Conservation (phyloP, 2,113 vertebrate species). For the Sorex fumeus region DNA sequence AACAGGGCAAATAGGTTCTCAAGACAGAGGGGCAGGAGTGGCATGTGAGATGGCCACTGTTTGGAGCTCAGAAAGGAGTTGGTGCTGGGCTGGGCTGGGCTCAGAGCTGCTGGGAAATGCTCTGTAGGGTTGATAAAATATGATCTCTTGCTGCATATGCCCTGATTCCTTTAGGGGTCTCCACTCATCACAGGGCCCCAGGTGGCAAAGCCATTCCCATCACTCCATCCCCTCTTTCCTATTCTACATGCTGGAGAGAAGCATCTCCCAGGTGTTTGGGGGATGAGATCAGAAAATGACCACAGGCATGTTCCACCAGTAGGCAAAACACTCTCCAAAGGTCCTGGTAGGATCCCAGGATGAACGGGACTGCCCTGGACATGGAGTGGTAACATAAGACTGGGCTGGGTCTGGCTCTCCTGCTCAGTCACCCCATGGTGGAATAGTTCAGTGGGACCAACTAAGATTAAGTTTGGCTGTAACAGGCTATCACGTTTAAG, state of each 20-base stretch:
- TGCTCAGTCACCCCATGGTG: too few relatives aligned
- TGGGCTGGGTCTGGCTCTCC: too few relatives aligned
- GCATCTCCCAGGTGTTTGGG: neutral
- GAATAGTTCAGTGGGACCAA: too few relatives aligned
- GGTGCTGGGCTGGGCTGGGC: neutral
- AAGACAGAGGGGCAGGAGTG: neutral
- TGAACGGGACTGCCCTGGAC: neutral
- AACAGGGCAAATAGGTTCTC: constrained; percentile 64
- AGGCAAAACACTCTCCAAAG: neutral
- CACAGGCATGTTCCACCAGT: neutral
- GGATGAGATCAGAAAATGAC: neutral
- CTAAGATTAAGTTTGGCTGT: too few relatives aligned
- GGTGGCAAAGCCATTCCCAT: too few relatives aligned
- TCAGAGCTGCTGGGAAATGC: neutral
- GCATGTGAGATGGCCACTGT: neutral
- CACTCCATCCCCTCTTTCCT: neutral
- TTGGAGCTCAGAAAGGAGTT: neutral
- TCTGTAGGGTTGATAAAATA: neutral
- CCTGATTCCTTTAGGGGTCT: neutral
- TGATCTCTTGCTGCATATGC: neutral
- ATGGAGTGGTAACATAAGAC: too few relatives aligned
- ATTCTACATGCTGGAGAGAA: neutral
- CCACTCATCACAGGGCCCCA: too few relatives aligned
- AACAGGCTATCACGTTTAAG: too few relatives aligned
- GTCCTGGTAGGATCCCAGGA: neutral